Percentiles rank a stretch among this genome's conserved stretches.
Conservation (phyloP, 2,113 vertebrate genomes). For the Clarias magur region DNA sequence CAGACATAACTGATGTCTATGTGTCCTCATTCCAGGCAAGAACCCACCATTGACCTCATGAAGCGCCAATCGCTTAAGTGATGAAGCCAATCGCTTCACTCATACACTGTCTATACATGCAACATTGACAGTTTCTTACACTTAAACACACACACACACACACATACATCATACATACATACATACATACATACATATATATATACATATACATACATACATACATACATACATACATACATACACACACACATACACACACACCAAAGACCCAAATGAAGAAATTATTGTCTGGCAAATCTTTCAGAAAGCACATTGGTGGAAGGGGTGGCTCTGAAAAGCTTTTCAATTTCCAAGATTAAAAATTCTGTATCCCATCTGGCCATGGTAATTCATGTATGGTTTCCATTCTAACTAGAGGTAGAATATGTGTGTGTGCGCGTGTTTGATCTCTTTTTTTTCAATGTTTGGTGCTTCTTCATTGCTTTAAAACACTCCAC, state of each 20-base stretch:
- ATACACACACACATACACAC: conserved; percentile 48
- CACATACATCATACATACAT: conserved; percentile 53
- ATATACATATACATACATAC: conserved; percentile 28
- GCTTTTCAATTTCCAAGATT: conserved; percentile 53
- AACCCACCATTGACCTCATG: conserved; percentile 24
- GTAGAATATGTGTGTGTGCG: conserved; percentile 60
- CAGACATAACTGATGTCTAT: conserved; percentile 8
- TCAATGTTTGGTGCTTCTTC: conserved; percentile 56
- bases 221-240: conserved; percentile 53
- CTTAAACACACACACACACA: conserved; percentile 4
- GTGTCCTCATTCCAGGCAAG: conserved; percentile 1
- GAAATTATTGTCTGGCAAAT: neutral
- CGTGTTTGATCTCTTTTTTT: conserved; percentile 59
- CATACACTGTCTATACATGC: conserved; percentile 4
- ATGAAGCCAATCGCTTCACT: conserved; percentile 22
- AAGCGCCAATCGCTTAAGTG: conserved; percentile 37
- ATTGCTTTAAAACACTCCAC: conserved; percentile 28
- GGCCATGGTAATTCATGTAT: conserved; percentile 37
- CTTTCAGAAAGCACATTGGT: conserved; percentile 48
- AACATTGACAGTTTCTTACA: neutral
- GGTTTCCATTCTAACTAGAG: conserved; percentile 54
- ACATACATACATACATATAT: conserved; percentile 58
- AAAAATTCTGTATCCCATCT: conserved; percentile 46
- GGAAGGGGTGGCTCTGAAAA: conserved; percentile 50
- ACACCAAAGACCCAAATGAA: conserved; percentile 66